phyloP scores from a whole-genome alignment of 2,113 vertebrate species.

The Scomber japonicus region DNA sequence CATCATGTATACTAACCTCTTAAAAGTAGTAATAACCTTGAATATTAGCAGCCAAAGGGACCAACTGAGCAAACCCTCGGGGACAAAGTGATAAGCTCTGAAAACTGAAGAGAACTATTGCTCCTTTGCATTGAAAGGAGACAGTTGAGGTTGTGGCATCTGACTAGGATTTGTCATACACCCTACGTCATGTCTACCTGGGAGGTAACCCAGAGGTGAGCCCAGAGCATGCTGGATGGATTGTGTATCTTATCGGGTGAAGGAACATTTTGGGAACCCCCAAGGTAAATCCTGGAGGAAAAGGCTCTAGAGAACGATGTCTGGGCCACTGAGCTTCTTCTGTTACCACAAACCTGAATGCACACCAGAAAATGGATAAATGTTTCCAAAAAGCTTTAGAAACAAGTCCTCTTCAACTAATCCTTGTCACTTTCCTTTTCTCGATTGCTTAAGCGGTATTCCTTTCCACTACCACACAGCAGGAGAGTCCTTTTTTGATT shows the following conservation, averaged over 20 bases:
- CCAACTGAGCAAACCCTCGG: too few species aligned
- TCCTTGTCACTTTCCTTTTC: conserved; percentile 1
- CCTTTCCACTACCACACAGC: background rate
- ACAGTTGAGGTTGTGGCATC: background rate
- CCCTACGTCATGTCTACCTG: background rate
- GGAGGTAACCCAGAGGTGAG: background rate
- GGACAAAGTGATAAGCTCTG: background rate
- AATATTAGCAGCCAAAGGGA: background rate
- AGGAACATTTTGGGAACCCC: background rate
- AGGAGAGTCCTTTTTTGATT: background rate
- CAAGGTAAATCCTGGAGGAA: conserved; percentile 9
- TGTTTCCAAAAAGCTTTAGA: conserved; percentile 10
- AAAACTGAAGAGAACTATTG: background rate
- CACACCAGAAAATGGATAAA: background rate
- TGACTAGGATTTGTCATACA: background rate
- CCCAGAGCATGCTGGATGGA: conserved; percentile 4
- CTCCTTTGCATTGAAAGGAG: too few species aligned
- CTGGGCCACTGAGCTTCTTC: background rate
- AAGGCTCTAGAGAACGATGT: too few species aligned
- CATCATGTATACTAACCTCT: background rate
- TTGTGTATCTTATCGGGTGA: conserved; percentile 4
- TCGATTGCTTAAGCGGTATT: background rate
- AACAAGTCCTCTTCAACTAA: conserved; percentile 17
- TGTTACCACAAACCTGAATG: background rate
- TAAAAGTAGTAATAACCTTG: too few species aligned